A percentile compares a stretch with the other conserved stretches of the same genome.
phyloP scores from a whole-genome alignment of 2,113 vertebrate genomes.

The Connochaetes taurinus region DNA sequence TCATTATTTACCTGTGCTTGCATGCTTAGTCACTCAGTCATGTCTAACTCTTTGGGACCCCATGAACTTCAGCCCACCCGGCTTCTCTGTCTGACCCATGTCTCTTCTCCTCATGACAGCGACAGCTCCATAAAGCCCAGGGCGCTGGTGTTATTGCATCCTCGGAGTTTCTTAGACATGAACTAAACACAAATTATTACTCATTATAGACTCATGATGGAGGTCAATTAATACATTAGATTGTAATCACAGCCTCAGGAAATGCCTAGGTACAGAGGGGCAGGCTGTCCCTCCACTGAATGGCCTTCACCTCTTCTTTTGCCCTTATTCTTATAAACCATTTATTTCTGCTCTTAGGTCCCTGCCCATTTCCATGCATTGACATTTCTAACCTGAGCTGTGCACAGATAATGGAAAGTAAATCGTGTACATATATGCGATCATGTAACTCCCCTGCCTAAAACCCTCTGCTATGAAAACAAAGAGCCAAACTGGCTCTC shows the following conservation, averaged over 20 bases:
- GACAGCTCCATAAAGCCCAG: neutral
- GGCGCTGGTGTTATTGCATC: neutral
- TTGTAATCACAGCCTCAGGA: neutral
- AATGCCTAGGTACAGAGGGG: neutral
- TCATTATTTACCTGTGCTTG: neutral
- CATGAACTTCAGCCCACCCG: neutral
- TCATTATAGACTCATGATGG: neutral
- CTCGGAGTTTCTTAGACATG: neutral
- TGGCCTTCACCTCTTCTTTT: neutral
- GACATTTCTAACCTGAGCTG: neutral
- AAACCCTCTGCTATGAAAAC: neutral
- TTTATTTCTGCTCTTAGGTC: neutral
- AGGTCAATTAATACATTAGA: neutral
- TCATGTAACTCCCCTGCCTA: neutral
- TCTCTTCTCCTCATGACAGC: neutral
- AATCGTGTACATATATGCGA: neutral
- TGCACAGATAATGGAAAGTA: neutral
- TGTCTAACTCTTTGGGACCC: neutral
- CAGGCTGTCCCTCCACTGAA: neutral
- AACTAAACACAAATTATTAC: neutral
- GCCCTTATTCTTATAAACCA: neutral
- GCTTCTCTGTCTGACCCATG: neutral
- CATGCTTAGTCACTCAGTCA: neutral
- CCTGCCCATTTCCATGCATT: rapidly evolving
- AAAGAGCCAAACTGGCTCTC: neutral